Evolutionary conservation across 2,888 invertebrate species (phyloP).

Genomic region (Enoplolaimus lenunculus): DNA sequence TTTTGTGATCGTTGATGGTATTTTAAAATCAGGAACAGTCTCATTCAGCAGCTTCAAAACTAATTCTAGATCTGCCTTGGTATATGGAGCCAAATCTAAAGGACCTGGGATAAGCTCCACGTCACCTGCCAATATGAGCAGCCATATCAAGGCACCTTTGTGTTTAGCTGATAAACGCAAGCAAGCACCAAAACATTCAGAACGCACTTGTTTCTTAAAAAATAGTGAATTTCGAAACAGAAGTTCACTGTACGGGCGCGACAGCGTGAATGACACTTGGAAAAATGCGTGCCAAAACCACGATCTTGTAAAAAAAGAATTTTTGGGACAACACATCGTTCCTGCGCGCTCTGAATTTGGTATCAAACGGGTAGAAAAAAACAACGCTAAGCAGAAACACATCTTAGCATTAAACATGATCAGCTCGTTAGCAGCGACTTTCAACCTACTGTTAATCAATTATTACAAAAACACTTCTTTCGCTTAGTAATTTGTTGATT

Average conservation of each 20-base stretch:
- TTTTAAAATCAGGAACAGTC: not conserved
- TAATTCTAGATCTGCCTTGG: not conserved
- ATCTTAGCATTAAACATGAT: not conserved
- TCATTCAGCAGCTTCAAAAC: not conserved
- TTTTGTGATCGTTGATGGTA: not conserved
- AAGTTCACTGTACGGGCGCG: not conserved
- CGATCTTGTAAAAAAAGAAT: not conserved
- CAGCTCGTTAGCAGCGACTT: not conserved
- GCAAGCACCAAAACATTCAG: not conserved
- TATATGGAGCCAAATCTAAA: not conserved
- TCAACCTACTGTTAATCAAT: too few species aligned
- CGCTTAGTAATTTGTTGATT: not conserved
- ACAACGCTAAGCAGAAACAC: not conserved
- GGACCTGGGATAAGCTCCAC: conserved; percentile 6
- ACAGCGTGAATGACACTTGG: not conserved
- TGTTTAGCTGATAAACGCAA: not conserved
- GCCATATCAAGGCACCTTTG: not conserved
- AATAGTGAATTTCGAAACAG: not conserved
- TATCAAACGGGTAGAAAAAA: not conserved
- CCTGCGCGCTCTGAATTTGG: not conserved
- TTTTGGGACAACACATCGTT: not conserved
- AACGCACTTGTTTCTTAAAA: not conserved
- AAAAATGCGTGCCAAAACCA: not conserved
- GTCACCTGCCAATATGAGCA: not conserved
- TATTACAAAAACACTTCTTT: not conserved